These are phyloP conservation scores for Thyatira batis DNA, from an alignment of 2,888 invertebrate species.

Conservation along the genomic window DNA sequence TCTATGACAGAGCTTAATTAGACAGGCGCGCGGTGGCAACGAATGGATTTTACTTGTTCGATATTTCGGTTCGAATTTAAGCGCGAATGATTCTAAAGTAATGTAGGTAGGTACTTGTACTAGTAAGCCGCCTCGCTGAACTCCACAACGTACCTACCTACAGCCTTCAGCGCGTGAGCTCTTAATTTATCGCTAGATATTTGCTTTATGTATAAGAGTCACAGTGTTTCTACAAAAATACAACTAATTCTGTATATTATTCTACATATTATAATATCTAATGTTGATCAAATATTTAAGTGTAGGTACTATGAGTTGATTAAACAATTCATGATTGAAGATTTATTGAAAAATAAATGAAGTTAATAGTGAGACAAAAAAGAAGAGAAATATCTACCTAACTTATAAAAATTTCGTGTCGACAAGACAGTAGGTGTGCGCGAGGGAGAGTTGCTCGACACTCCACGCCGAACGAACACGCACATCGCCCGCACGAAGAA, in stretches of 20 bases:
- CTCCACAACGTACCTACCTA: conserved; percentile 6
- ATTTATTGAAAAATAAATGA: too few relatives aligned
- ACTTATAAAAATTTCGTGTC: background rate
- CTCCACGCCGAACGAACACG: conserved; percentile 46
- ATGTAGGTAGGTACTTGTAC: conserved; percentile 43
- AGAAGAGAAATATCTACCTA: too few relatives aligned
- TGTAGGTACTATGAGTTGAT: too few relatives aligned
- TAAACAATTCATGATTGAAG: too few relatives aligned
- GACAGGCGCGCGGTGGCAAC: conserved; percentile 77
- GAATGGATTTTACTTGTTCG: conserved; percentile 81
- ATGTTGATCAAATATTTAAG: too few relatives aligned
- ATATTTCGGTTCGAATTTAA: conserved; percentile 62
- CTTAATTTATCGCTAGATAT: conserved; percentile 36
- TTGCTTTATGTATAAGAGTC: conserved; percentile 47
- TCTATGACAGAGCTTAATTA: conserved; percentile 82
- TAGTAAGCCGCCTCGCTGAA: conserved; percentile 35
- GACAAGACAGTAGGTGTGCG: conserved; percentile 13
- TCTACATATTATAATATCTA: too few relatives aligned
- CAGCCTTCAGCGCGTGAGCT: conserved; percentile 33
- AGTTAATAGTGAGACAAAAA: too few relatives aligned
- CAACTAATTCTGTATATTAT: too few relatives aligned
- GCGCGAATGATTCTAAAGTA: conserved; percentile 51
- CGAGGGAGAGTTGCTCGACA: conserved; percentile 48
- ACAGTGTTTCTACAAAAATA: too few relatives aligned
- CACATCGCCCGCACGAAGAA: conserved; percentile 50